Evolutionary conservation across 2,113 vertebrate genomes (phyloP), one percentile per base, ranked within the genome.

Genomic region (Hirundichthys speculiger): DNA sequence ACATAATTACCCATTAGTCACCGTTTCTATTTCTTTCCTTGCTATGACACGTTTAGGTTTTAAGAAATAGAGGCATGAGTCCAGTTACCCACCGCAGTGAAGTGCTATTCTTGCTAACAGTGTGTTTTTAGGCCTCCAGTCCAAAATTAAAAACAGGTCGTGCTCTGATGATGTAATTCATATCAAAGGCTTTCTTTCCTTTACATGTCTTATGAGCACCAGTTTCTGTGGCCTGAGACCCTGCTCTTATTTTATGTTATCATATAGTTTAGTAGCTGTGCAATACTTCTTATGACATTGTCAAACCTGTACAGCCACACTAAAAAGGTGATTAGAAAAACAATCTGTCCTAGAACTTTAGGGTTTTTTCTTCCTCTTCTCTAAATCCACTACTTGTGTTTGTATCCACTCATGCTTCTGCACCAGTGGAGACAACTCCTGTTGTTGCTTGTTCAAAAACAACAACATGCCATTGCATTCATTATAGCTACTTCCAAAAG

Each of bases 91-190:
- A 60, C 69, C 57, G 72, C 65, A 66, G 65, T 70, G 71, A 83
- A 80, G 63, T 71, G 58, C 51, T 47, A 47, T 43, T 59, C 48
- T 45, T 22, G 20, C 40, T 74, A 54, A 53, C 4, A 10, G 30
- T 34, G 30, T 34, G 30, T 34, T 34, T 34, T 34, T 7, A 34
- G 30, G 30, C 3, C 30, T 4, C 6, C 30, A 34, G 30, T 34
- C 30, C 7, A 10, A 34, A 6, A 7, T 34, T 34, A 34, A 34
- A 85, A 80, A 48, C 42, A 47, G 64, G 47, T 91, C 88, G 80
- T 71, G 22, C 54, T 77, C 14, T 1, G 63, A 62, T 88, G 90
- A 92, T 82, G 85, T 91, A 89, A 92, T 64, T 62, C 9, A 1
- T 22, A 70, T 68, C 19, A 1, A 16, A 34, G 11, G 30, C 6